Evolutionary conservation across 2,888 invertebrate species (phyloP).

Genomic region (Dioctria linearis): DNA sequence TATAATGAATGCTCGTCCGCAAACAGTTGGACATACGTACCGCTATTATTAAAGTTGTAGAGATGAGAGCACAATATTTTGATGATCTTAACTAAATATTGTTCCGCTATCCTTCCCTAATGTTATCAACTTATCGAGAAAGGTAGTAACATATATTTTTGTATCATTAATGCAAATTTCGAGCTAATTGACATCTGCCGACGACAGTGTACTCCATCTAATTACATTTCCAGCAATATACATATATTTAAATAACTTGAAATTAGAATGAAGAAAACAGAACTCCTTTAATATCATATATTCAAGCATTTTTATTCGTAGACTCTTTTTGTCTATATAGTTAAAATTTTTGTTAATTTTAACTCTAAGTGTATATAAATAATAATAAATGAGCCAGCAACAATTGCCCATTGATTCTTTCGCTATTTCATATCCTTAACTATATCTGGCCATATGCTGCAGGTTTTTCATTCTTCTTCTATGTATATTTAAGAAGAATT

Average conservation of each 20-base stretch:
- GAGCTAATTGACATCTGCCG: too few relatives aligned
- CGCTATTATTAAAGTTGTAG: too few relatives aligned
- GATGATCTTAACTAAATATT: too few relatives aligned
- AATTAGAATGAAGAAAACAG: background rate
- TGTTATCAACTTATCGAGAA: too few relatives aligned
- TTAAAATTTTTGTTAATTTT: constrained; percentile 15
- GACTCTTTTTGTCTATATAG: constrained; percentile 28
- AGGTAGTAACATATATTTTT: too few relatives aligned
- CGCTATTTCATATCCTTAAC: background rate
- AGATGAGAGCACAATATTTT: too few relatives aligned
- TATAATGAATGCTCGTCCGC: too few relatives aligned
- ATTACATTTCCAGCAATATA: background rate
- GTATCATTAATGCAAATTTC: too few relatives aligned
- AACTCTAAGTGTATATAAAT: constrained; percentile 20
- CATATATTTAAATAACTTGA: too few relatives aligned
- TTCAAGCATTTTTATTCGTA: constrained; percentile 48
- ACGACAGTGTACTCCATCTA: too few relatives aligned
- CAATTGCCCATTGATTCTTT: constrained; percentile 11
- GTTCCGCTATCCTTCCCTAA: too few relatives aligned
- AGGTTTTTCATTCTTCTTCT: background rate
- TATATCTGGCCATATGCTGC: background rate
- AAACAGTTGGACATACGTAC: too few relatives aligned
- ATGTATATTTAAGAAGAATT: background rate
- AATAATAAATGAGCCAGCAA: constrained; percentile 18
- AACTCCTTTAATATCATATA: constrained; percentile 13